Base-by-base conservation (phyloP, 2,888 invertebrate genomes). In the Agriotes lineatus region DNA sequence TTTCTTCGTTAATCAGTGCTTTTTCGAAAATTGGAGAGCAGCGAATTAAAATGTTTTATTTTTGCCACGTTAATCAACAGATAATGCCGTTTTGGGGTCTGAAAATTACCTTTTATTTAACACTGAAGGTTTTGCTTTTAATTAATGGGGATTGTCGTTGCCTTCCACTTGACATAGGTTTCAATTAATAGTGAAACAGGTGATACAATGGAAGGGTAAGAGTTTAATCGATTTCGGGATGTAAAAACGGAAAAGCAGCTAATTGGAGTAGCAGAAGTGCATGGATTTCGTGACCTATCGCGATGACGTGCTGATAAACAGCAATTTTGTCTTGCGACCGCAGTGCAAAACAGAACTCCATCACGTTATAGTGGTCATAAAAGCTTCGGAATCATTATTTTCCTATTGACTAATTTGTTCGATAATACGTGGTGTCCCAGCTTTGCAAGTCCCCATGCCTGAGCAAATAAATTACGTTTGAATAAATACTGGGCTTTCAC, bases 241-340 rank as follows among this genome's bases (percentile, higher is more conserved):
- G 60, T 58, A 71, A 71, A 71, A 66, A 63, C 63, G 66, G 37
- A 60, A 64, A 67, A 65, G 35, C 42, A 67, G 57, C 69, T 74
- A 74, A 74, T 70, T 74, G 65, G 68, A 66, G 66, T 57, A 44
- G 63, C 62, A 58, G 58, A 42, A 66, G 69, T 73, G 70, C 73
- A 73, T 69, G 74, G 68, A 75, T 75, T 69, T 65, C 74, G 74
- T 75, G 75, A 74, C 75, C 70, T 39, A 45, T 25, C 35, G 16
- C 70, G 75, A 75, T 77, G 73, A 75, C 76, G 76, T 75, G 76
- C 75, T 72, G 75, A 75, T 77, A 76, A 76, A 75, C 71, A 67
- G 67, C 71, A 72, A 74, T 68, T 72, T 72, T 71, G 66, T 67
- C 71, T 71, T 73, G 69, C 72, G 58, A 70, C 70, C 68, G 64